These are phyloP conservation scores for Phaedon cochleariae DNA, from an alignment of 2,888 invertebrate species.

Conservation along the genomic window DNA sequence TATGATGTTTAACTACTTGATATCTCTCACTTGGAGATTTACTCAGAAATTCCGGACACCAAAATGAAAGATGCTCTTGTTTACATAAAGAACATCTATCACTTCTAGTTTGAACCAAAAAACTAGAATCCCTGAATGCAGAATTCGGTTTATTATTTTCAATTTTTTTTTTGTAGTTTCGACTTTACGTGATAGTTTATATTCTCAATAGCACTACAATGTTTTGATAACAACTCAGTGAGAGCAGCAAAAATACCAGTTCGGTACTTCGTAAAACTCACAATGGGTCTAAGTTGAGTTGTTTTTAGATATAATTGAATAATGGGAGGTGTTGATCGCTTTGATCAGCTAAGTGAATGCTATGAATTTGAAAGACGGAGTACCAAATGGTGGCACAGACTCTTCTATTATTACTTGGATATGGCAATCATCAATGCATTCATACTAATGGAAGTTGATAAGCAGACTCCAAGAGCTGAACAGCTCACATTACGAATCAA, in stretches of 20 bases:
- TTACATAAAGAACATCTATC: too few relatives aligned
- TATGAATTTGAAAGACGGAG: background rate
- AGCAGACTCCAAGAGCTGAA: background rate
- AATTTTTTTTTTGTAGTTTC: too few relatives aligned
- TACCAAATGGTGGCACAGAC: background rate
- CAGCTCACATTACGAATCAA: background rate
- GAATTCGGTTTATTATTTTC: too few relatives aligned
- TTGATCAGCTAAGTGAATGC: background rate
- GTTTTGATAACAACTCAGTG: background rate
- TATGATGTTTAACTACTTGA: too few relatives aligned
- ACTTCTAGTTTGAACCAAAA: too few relatives aligned
- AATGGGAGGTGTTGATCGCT: background rate
- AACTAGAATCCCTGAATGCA: too few relatives aligned
- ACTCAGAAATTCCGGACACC: too few relatives aligned
- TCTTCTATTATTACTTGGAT: background rate
- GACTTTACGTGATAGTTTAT: background rate
- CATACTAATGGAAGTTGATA: background rate
- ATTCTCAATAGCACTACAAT: background rate
- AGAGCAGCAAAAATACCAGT: background rate
- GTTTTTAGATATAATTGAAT: background rate
- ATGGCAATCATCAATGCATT: background rate
- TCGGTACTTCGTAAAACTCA: background rate
- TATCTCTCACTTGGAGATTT: too few relatives aligned
- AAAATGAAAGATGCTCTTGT: too few relatives aligned
- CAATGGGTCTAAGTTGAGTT: background rate